phyloP scores from a whole-genome alignment of 35 echinoderm and acorn worm species.

The Anneissia japonica region DNA sequence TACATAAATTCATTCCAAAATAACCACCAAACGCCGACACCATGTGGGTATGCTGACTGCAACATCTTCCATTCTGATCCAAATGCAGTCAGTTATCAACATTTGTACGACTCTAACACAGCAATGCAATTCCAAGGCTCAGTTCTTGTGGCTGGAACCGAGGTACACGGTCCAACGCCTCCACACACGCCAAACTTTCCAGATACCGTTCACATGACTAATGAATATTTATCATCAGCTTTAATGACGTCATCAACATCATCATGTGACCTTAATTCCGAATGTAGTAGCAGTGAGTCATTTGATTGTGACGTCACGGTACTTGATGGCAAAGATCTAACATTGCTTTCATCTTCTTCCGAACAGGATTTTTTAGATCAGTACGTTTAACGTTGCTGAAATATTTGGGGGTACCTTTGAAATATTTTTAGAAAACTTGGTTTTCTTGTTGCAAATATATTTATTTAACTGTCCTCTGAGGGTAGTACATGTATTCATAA shows the following conservation, averaged over 20 bases:
- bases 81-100: not conserved
- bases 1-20: not conserved
- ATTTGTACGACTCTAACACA: not conserved
- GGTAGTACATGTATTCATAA: too few species aligned
- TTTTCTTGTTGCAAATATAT: too few species aligned
- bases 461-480: too few species aligned
- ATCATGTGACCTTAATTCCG: not conserved
- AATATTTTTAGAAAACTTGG: too few species aligned
- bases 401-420: too few species aligned
- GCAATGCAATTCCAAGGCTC: not conserved
- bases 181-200: not conserved
- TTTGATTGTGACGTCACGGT: not conserved
- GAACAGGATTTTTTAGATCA: not conserved
- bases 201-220: not conserved
- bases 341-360: not conserved
- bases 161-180: not conserved
- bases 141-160: not conserved
- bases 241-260: not conserved
- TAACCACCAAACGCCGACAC: not conserved
- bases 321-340: not conserved
- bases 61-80: not conserved
- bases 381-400: not conserved
- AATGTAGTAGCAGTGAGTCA: not conserved
- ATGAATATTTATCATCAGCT: not conserved
- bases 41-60: not conserved